phyloP scores from a whole-genome alignment of 1,140 invertebrate species.

The Drosophila ercepeae region DNA sequence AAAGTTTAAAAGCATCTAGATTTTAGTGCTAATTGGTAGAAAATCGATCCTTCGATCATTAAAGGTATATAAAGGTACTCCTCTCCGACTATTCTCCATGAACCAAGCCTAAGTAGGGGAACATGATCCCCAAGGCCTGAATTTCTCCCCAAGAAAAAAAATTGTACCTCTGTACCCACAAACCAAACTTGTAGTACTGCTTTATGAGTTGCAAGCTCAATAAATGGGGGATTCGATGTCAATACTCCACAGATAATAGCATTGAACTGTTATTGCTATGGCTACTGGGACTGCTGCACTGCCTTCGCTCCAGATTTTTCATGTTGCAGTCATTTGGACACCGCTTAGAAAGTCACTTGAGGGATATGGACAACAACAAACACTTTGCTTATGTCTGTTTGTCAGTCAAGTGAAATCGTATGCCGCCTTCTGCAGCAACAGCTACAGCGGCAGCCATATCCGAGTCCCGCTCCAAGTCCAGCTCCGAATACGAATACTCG shows the following conservation, averaged over 20 bases:
- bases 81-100: too few relatives aligned
- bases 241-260: conserved; percentile 39
- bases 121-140: too few relatives aligned
- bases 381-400: conserved; percentile 53
- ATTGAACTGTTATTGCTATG: conserved; percentile 37
- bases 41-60: too few relatives aligned
- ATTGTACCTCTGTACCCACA: too few relatives aligned
- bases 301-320: conserved; percentile 74
- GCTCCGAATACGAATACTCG: conserved; percentile 14
- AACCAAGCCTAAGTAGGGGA: too few relatives aligned
- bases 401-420: conserved; percentile 77
- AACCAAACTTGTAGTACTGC: too few relatives aligned
- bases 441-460: not conserved
- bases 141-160: too few relatives aligned
- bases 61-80: too few relatives aligned
- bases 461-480: not conserved
- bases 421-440: conserved; percentile 47
- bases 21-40: too few relatives aligned
- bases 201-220: conserved; percentile 11
- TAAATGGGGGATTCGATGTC: conserved; percentile 54
- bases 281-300: conserved; percentile 25
- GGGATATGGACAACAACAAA: conserved; percentile 47
- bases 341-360: conserved; percentile 63
- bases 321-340: conserved; percentile 60
- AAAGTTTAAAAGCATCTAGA: too few relatives aligned